Base-by-base conservation (phyloP, 2,113 vertebrate species). In the Thermophis baileyi region DNA sequence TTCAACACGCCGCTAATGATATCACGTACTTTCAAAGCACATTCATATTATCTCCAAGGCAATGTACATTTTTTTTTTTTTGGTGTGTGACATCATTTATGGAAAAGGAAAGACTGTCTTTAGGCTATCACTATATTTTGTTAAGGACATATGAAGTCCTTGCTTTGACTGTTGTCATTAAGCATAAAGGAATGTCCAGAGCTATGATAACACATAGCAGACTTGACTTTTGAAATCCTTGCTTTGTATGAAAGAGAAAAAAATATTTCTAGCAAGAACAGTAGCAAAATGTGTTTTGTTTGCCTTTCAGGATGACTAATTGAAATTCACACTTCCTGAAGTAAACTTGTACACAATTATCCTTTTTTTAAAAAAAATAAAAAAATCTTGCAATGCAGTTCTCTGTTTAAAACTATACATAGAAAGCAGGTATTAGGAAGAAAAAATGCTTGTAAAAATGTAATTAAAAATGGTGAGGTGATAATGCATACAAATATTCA, bases 181-280 rank as follows among this genome's bases (percentile, higher is more conserved):
- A 93, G 85, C 74, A 94, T 69, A 96, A 94, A 95, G 92, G 44
- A 50, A 63, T 89, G 54, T 92, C 93, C 96, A 88, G 40, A 51
- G 30, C 25, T 35, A 93, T 96, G 93, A 96, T 96, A 97, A 96
- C 95, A 96, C 95, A 94, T 50, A 12, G 95, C 88, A 96, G 97
- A 96, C 95, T 20, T 46, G 93, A 94, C 74, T 40, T 55, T 91
- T 85, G 9, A 53, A 40, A 51, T 94, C 95, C 94, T 95, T 96
- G 49, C 93, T 96, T 96, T 96, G 63, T 30, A 49, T 49, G 85
- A 87, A 87, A 49, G 11, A 49, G 44, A 86, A 24, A 25, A 46
- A 85, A 46, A 27, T 27, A 87, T 30, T 87, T 49, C 85, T 16
- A 46, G 44, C 85, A 49, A 14, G 85, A 30, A 87, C 25, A 46